Evolutionary conservation across 1,140 invertebrate genomes (phyloP), one percentile per base, ranked within the genome.

Genomic region (Pectinophora gossypiella): DNA sequence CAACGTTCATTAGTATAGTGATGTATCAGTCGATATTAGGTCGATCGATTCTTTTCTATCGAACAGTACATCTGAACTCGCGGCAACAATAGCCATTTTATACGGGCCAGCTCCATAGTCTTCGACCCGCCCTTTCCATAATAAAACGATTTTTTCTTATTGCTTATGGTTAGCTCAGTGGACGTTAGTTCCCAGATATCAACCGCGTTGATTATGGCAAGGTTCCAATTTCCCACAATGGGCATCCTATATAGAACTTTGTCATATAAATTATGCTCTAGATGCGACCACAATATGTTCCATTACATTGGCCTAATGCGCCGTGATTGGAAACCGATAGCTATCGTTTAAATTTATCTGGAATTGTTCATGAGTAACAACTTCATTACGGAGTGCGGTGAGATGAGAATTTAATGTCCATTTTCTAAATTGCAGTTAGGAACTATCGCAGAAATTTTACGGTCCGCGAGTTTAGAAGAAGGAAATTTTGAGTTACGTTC

Each of bases 281-380:
- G 27, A 12, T 32, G 2, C 27, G 7, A 32, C 27, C 27, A 32
- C 27, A 70, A 67, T 70, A 61, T 60, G 60, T 70, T 67, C 60
- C 64, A 70, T 67, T 67, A 70, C 61, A 68, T 56, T 62, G 61
- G 60, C 49, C 64, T 67, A 62, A 59, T 53, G 56, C 43, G 55
- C 35, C 27, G n/a, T 44, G 60, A 63, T 59, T 51, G 42, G 42
- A 23, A 45, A 40, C 18, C 40, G 53, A 57, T 61, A 54, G n/a
- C 27, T 32, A 32, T 32, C 27, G 27, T n/a, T 32, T 32, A 32
- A 32, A 32, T 32, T 32, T 32, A 32, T 32, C 27, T 9, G 27
- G n/a, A 32, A 32, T 32, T 12, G 27, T n/a, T 7, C n/a, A 32
- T 3, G 27, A 32, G 27, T 9, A 12, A 9, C n/a, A 32, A 32